Base-by-base conservation (phyloP, 2,888 invertebrate genomes). In the Ferrisia virgata region DNA sequence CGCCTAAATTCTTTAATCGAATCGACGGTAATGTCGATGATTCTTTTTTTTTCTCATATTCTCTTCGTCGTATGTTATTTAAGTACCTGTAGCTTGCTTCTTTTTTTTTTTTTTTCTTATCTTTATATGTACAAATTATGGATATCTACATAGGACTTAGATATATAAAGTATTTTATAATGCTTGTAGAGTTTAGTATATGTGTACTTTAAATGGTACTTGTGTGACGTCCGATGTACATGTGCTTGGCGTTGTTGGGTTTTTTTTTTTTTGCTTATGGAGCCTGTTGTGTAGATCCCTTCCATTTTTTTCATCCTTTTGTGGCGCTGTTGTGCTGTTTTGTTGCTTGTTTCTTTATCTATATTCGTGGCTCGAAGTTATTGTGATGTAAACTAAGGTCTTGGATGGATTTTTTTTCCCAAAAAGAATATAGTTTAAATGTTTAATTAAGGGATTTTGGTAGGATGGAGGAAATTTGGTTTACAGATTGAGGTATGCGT, bases 171-270 rank as follows among this genome's bases (percentile, higher is more conserved):
- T n/a, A n/a, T n/a, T n/a, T n/a, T n/a, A n/a, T n/a, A n/a, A n/a
- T n/a, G n/a, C n/a, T n/a, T n/a, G n/a, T n/a, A n/a, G n/a, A n/a
- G n/a, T n/a, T n/a, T n/a, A n/a, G n/a, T n/a, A n/a, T n/a, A n/a
- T n/a, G n/a, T n/a, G n/a, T n/a, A n/a, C n/a, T n/a, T 47, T 15
- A 43, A 47, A 5, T 5, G n/a, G 53, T 18, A 53, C 22, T 36
- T 36, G 6, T 53, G 64, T 64, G 13, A 64, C 11, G 64, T 64
- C 15, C 2, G 28, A 64, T 64, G 25, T 64, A 64, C 13, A 64
- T 64, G 22, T 53, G 64, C 64, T 64, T 64, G 64, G 64, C 28
- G 64, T 64, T 64, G 64, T 64, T 28, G 64, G 64, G 64, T 64
- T 64, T 64, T 8, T 53, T 64, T 64, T 64, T 8, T 53, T 25